Evolutionary conservation across 2,888 invertebrate species (phyloP).

Genomic region (Helleia helle): DNA sequence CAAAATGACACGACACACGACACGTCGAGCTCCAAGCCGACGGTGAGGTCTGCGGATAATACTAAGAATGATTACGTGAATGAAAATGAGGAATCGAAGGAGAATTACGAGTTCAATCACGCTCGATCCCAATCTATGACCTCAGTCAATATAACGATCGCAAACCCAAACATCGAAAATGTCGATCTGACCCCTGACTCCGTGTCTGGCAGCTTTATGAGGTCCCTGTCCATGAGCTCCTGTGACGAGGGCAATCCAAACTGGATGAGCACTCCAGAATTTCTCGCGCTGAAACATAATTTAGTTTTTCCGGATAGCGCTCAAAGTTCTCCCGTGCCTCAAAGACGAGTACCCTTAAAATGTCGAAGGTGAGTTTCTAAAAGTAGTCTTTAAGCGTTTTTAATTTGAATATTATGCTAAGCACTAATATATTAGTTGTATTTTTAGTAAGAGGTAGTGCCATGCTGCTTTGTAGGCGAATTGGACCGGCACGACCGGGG

Average conservation of each 20-base stretch:
- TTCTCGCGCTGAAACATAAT: conserved; percentile 86
- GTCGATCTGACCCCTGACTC: conserved; percentile 78
- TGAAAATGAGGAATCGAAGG: conserved; percentile 54
- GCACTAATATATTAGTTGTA: no score
- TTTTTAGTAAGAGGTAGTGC: no score
- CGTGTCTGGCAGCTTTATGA: conserved; percentile 71
- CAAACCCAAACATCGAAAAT: conserved; percentile 83
- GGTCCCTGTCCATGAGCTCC: conserved; percentile 78
- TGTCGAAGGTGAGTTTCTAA: conserved; percentile 67
- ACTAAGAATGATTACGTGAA: conserved; percentile 50
- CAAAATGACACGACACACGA: conserved; percentile 58
- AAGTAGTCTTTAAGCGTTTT: no score
- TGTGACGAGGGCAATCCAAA: conserved; percentile 83
- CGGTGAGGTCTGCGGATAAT: conserved; percentile 50
- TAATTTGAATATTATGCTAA: no score
- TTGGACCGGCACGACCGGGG: no score
- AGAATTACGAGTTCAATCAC: conserved; percentile 49
- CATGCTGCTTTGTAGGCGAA: no score
- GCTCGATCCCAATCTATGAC: conserved; percentile 76
- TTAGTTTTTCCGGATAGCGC: conserved; percentile 86
- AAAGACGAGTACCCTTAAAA: conserved; percentile 76
- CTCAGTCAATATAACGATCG: conserved; percentile 79
- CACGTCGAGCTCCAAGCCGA: conserved; percentile 54
- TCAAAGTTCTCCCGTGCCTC: conserved; percentile 83
- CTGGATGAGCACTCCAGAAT: conserved; percentile 88